Evolutionary conservation across 2,797 vertebrate species (phyloP).

Genomic region (Anabacerthia variegaticeps): DNA sequence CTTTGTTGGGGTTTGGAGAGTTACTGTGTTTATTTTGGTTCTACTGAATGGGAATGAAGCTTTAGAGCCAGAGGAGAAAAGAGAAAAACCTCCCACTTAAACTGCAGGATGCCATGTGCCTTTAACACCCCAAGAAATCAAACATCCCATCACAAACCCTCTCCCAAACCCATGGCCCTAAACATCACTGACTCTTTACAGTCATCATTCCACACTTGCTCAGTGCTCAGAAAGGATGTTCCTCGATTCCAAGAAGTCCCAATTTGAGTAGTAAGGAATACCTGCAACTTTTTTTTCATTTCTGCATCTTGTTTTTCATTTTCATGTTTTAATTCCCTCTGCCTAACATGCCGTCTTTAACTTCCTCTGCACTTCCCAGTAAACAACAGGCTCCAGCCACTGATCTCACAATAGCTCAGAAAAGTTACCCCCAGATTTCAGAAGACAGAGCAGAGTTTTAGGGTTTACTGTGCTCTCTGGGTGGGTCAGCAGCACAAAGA

Average conservation of each 20-base stretch:
- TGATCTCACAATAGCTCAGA: not conserved
- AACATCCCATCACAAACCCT: not conserved
- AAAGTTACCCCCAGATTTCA: rapidly evolving
- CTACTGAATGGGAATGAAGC: not conserved
- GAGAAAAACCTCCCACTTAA: not conserved
- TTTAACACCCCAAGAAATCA: not conserved
- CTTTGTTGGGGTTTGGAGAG: not conserved
- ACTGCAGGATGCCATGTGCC: not conserved
- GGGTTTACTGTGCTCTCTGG: not conserved
- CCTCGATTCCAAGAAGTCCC: not conserved
- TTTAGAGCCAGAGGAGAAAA: not conserved
- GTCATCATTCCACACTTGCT: not conserved
- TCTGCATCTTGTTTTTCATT: not conserved
- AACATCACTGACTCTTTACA: not conserved
- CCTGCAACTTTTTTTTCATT: not conserved
- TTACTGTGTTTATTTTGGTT: not conserved
- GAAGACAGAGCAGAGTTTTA: not conserved
- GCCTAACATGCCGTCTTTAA: not conserved
- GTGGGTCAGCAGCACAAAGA: not conserved
- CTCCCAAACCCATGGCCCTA: not conserved
- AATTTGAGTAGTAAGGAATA: not conserved
- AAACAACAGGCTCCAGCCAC: not conserved
- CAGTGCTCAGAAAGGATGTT: not conserved
- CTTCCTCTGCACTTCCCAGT: not conserved
- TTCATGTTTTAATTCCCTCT: not conserved